Base-by-base conservation (phyloP, 1,140 invertebrate species). In the Drosophila sp. region DNA sequence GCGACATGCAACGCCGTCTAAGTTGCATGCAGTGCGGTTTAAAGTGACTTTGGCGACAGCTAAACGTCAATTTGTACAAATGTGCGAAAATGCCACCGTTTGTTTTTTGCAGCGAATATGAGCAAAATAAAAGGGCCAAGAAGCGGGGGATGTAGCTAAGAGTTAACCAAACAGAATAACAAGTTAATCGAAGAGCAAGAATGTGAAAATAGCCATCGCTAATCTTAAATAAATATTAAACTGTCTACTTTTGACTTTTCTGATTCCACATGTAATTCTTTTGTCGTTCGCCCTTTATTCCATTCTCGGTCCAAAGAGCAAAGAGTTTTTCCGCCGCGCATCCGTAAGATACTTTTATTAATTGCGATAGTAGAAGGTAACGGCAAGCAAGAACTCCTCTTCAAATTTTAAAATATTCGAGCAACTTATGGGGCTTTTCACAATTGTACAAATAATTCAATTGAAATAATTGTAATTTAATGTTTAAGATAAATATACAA, bases 31-130 rank as follows among this genome's bases (percentile, higher is more conserved):
- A 36, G 18, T 72, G 66, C 25, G 62, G 58, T 59, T 70, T 46
- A 56, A 76, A 72, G 82, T 87, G 81, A 82, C 83, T 79, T 67
- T 56, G 40, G 50, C 41, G 76, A 73, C 72, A 70, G 78, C 41
- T 64, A 78, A 72, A 78, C 78, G 76, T 86, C 82, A 73, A 87
- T 87, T 78, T 87, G 78, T 87, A 76, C 71, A 79, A 87, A 89
- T 78, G 83, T 73, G 62, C 64, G 67, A 67, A 65, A 71, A 70
- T 82, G 82, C 78, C 41, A 72, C 82, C 50, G 76, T 56, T 64
- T 74, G 29, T 14, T 32, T 34, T 54, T 48, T 69, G 78, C 69
- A 62, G 57, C 63, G 48, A 74, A 46, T 21, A 62, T 63, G 51
- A 66, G 78, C 73, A 80, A 83, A 80, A 80, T 84, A 84, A 76